Evolutionary conservation across 2,797 vertebrate species (phyloP).

Genomic region (Alfaro cultratus): DNA sequence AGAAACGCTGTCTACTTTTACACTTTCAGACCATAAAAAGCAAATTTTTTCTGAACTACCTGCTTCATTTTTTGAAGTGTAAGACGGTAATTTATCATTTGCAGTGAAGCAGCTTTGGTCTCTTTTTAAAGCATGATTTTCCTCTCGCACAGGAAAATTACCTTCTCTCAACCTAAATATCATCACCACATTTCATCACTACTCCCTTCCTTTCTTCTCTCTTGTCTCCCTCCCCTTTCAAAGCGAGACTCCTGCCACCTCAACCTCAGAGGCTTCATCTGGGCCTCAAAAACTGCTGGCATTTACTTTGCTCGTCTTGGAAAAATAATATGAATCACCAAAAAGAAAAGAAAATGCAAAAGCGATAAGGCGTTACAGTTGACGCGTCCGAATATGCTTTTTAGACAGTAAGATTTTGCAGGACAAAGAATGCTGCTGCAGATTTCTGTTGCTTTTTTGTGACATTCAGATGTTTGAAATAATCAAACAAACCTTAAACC

Average conservation of each 20-base stretch:
- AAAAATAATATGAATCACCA: conserved; percentile 71
- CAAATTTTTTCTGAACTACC: background rate
- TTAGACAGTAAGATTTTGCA: conserved; percentile 45
- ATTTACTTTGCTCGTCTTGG: conserved; percentile 76
- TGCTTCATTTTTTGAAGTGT: background rate
- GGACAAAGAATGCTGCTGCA: background rate
- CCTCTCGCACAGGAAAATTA: conserved; percentile 3
- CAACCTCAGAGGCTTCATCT: conserved; percentile 46
- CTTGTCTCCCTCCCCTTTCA: conserved; percentile 18
- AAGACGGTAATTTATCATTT: conserved; percentile 11
- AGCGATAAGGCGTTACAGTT: conserved; percentile 72
- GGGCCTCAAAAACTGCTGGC: conserved; percentile 70
- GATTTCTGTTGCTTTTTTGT: background rate
- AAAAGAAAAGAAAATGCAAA: conserved; percentile 48
- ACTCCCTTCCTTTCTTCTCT: conserved; percentile 15
- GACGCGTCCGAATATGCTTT: conserved; percentile 63
- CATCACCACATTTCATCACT: conserved; percentile 46
- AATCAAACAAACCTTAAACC: background rate
- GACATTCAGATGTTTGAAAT: background rate
- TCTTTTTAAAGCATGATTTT: conserved; percentile 5
- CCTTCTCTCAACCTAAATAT: conserved; percentile 38
- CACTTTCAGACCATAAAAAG: background rate
- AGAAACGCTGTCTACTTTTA: background rate
- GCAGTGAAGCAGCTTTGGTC: background rate
- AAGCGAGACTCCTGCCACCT: conserved; percentile 58